These are phyloP conservation scores for Cyclura pinguis DNA, from an alignment of 2,797 vertebrate species.

Conservation along the genomic window DNA sequence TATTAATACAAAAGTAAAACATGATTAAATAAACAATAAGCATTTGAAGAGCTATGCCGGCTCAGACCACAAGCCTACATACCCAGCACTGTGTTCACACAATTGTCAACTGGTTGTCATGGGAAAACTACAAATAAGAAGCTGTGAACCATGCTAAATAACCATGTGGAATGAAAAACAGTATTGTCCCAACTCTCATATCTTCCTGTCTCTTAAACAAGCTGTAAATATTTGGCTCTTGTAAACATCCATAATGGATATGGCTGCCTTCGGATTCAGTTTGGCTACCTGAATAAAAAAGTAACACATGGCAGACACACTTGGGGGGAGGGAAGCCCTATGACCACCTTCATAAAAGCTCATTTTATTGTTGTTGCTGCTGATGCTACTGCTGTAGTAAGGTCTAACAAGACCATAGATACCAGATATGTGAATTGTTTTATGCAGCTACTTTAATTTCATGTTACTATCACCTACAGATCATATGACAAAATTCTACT, in stretches of 20 bases:
- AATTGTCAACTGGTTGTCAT: neutral
- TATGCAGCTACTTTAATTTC: neutral
- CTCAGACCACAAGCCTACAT: neutral
- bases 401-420: neutral
- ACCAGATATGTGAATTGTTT: neutral
- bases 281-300: neutral
- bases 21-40: no score
- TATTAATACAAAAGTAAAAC: no score
- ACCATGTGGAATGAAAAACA: neutral
- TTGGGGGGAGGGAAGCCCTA: neutral
- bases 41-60: neutral
- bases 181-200: neutral
- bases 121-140: neutral
- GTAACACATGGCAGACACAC: neutral
- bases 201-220: conserved; percentile 7
- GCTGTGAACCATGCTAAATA: neutral
- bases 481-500: neutral
- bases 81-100: neutral
- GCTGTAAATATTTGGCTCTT: conserved; percentile 6
- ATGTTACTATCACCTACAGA: neutral
- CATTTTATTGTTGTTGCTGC: no score
- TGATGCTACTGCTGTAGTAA: no score
- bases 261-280: neutral
- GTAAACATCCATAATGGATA: neutral
- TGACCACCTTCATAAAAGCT: neutral